Evolutionary conservation across 2,113 vertebrate genomes (phyloP), one percentile per base, ranked within the genome.

Genomic region (Grammomys surdaster): DNA sequence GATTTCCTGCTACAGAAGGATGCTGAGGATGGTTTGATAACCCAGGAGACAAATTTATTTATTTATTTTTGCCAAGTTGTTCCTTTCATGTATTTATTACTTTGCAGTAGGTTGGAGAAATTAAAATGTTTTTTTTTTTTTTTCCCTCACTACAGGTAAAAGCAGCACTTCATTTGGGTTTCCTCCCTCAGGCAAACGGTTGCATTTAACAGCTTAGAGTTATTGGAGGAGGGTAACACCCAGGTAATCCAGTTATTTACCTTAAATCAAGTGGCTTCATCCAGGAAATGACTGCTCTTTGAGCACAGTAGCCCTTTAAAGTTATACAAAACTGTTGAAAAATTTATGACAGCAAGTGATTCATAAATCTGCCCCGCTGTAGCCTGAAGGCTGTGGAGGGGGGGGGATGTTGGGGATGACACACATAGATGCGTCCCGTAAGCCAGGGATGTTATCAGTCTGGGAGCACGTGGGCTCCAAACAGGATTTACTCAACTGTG

Each of bases 71-170:
- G 48, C 96, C 28, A 94, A 93, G 95, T 93, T 95, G 96, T 96
- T 98, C 95, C 97, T 98, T 98, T 98, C 97, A 96, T 97, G 97
- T 98, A 97, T 97, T 98, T 97, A 98, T 98, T 98, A 97, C 96
- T 98, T 97, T 98, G 97, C 97, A 98, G 58, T 97, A 97, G 97
- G 97, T 97, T 97, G 93, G 94, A 98, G 98, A 98, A 93, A 98
- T 98, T 97, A 98, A 98, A 97, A 98, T 97, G 96, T 60, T 33
- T 96, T 69, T 69, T 69, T 28, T 43, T 97, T 51, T 97, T 28
- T 43, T 97, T 51, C 97, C 92, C 96, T 97, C 88, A 97, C 98
- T 96, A 96, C 94, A 98, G 94, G 75, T 95, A 94, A 97, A 97
- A 97, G 97, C 67, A 91, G 94, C 88, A 96, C 95, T 98, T 98